These are phyloP conservation scores for Criorhina ranunculi DNA, from an alignment of 2,888 invertebrate species.

Conservation along the genomic window DNA sequence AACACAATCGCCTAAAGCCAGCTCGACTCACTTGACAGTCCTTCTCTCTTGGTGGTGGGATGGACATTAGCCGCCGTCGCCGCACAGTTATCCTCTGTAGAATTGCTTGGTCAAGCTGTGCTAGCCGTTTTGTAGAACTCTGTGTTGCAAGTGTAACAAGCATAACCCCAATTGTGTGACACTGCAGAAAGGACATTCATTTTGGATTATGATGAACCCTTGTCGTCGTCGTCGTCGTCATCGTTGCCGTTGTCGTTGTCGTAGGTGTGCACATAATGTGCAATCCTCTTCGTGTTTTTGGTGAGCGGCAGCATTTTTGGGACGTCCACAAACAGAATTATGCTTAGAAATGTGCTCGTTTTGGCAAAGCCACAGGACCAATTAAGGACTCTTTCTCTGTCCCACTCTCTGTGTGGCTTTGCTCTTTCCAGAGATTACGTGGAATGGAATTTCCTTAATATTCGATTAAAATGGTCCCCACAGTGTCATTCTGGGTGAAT, in stretches of 20 bases:
- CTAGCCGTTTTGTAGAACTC: constrained; percentile 35
- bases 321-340: constrained; percentile 64
- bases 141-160: constrained; percentile 66
- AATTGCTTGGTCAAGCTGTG: constrained; percentile 66
- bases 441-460: constrained; percentile 61
- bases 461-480: constrained; percentile 55
- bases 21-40: constrained; percentile 60
- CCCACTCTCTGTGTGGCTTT: constrained; percentile 11
- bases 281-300: constrained; percentile 9
- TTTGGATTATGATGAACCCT: constrained; percentile 72
- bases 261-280: constrained; percentile 55
- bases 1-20: constrained; percentile 67
- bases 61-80: constrained; percentile 47
- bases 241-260: constrained; percentile 18
- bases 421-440: constrained; percentile 28
- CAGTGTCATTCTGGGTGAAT: constrained; percentile 34
- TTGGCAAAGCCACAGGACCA: constrained; percentile 67
- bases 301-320: constrained; percentile 21
- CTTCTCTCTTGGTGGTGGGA: not conserved
- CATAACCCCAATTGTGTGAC: constrained; percentile 71
- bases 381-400: constrained; percentile 62
- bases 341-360: constrained; percentile 62
- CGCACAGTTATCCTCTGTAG: constrained; percentile 60
- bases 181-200: constrained; percentile 71
- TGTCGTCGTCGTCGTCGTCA: constrained; percentile 39